phyloP scores from a whole-genome alignment of 2,888 invertebrate species.

The Criorhina ranunculi region DNA sequence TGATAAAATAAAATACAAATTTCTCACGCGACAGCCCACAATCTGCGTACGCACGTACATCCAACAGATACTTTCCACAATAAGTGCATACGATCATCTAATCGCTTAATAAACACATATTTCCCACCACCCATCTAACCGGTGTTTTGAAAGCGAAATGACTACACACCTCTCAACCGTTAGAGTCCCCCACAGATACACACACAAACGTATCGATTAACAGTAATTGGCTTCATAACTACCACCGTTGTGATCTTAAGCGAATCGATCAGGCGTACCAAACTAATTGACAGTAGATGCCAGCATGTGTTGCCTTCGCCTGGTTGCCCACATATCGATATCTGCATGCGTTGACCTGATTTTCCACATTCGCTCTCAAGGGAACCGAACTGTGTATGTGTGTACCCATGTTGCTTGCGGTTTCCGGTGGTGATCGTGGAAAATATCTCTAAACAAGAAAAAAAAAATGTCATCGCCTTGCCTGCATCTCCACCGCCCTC shows the following conservation, averaged over 20 bases:
- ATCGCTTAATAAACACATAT: conserved; percentile 64
- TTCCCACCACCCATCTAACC: conserved; percentile 4
- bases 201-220: conserved; percentile 49
- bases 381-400: too few species aligned
- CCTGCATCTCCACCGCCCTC: background rate
- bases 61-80: conserved; percentile 59
- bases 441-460: conserved; percentile 37
- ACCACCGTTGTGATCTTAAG: conserved; percentile 28
- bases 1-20: background rate
- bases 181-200: background rate
- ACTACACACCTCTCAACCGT: conserved; percentile 13
- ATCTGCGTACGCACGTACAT: conserved; percentile 30
- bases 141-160: conserved; percentile 60
- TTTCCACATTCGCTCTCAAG: conserved; percentile 34
- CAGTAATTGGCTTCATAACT: conserved; percentile 59
- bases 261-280: conserved; percentile 53
- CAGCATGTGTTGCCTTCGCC: conserved; percentile 44
- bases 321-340: conserved; percentile 42
- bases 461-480: conserved; percentile 55
- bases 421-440: conserved; percentile 66
- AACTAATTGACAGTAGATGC: conserved; percentile 65
- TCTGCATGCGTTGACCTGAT: conserved; percentile 60
- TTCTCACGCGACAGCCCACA: conserved; percentile 58
- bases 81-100: conserved; percentile 39
- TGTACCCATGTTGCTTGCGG: too few species aligned